Percentiles rank a stretch among this genome's conserved stretches.
These are phyloP conservation scores for Achatina immaculata DNA, from an alignment of 1,140 invertebrate genomes.

Conservation along the genomic window DNA sequence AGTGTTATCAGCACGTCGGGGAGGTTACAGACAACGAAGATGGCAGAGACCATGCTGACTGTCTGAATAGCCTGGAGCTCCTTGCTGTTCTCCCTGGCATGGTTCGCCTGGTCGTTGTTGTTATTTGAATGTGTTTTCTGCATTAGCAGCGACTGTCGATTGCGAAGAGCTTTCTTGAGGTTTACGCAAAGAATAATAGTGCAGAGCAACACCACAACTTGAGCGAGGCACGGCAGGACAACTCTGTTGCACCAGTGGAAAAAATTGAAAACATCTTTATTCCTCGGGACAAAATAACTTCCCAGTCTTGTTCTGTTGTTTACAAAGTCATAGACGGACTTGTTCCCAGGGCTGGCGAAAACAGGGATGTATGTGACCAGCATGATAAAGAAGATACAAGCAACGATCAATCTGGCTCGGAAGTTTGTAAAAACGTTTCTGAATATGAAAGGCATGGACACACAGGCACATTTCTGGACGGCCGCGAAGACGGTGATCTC, in stretches of 20 bases:
- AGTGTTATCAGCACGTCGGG: not conserved
- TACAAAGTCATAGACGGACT: not conserved
- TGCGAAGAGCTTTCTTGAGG: not conserved
- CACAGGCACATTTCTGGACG: conserved; percentile 9
- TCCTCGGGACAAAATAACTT: conserved; percentile 1
- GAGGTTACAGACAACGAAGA: conserved; percentile 14
- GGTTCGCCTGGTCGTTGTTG: not conserved
- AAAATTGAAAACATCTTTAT: not conserved
- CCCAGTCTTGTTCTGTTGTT: conserved; percentile 3
- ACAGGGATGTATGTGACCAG: not conserved
- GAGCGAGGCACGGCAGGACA: conserved; percentile 24
- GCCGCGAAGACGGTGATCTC: not conserved
- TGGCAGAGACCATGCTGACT: not conserved
- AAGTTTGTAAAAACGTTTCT: not conserved
- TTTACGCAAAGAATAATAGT: conserved; percentile 1
- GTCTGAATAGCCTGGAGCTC: conserved; percentile 14
- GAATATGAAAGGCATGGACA: conserved; percentile 17
- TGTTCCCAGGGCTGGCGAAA: not conserved
- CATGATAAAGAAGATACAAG: not conserved
- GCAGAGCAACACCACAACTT: conserved; percentile 28
- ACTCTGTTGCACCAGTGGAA: conserved; percentile 16
- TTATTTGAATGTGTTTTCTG: not conserved
- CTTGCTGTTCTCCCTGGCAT: not conserved
- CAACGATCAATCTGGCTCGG: not conserved
- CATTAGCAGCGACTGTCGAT: not conserved